Evolutionary conservation across 2,113 vertebrate genomes (phyloP).

Genomic region (Neofelis nebulosa): DNA sequence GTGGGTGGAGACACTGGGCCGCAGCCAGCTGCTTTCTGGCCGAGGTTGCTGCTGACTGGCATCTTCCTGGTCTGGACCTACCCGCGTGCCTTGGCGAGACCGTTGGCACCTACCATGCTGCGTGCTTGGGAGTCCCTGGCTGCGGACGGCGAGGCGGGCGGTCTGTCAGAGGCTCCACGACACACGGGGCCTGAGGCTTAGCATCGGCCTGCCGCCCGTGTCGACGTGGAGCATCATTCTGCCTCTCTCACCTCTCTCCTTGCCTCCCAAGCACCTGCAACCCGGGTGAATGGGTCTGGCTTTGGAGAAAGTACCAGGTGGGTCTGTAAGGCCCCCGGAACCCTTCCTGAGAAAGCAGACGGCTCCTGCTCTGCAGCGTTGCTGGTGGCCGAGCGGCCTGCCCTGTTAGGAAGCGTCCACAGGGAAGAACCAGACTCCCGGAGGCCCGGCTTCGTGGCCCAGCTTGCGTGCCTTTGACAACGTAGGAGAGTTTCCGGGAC

Average conservation of each 20-base stretch:
- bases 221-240: not conserved
- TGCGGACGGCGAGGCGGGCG: not conserved
- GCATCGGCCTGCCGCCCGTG: not conserved
- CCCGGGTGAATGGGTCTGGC: not conserved
- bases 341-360: not conserved
- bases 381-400: not conserved
- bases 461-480: not conserved
- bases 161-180: not conserved
- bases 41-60: not conserved
- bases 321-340: not conserved
- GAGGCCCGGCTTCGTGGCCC: not conserved
- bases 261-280: not conserved
- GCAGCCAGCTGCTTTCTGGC: not conserved
- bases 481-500: not conserved
- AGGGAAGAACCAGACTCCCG: too few species aligned
- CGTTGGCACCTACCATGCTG: rapidly evolving
- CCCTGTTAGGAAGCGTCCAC: too few species aligned
- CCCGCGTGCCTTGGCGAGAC: not conserved
- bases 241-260: not conserved
- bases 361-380: not conserved
- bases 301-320: not conserved
- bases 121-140: not conserved
- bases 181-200: rapidly evolving
- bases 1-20: not conserved
- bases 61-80: not conserved